Evolutionary conservation across 2,888 invertebrate genomes (phyloP), one percentile per base, ranked within the genome.

Genomic region (Coelinius sp.): DNA sequence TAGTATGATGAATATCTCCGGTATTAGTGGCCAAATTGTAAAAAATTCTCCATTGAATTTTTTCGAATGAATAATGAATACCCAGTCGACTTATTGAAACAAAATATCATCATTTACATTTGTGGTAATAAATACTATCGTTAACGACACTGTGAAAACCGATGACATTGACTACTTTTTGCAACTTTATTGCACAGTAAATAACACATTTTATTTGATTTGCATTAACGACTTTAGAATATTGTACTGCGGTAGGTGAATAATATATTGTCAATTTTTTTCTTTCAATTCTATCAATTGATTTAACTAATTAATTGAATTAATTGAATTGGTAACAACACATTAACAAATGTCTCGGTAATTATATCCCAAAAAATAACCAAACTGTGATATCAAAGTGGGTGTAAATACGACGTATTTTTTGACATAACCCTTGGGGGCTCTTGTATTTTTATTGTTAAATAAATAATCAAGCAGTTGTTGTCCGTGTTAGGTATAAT

Each of bases 91-190:
- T n/a, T n/a, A n/a, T 59, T 59, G 31, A 31, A 59, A 59, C 59
- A 31, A 59, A 86, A 85, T 87, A 84, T 86, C 81, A 81, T 49
- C 82, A 72, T 73, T 82, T 78, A 80, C 78, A 79, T 70, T 80
- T 82, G 80, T 80, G 83, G 86, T 81, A 81, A 85, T 87, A 87
- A 87, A 87, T 83, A 83, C 80, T 81, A 81, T 82, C 87, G 87
- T 87, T 87, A 87, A 87, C 83, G 83, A 81, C 84, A 77, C 75
- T 67, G 74, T 68, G 71, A 75, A 62, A 76, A 75, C 76, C 76
- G 78, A 75, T 71, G 74, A 75, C 73, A 63, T 70, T 68, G 72
- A 77, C 68, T 77, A 74, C 66, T 74, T 74, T 49, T 70, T 66
- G 78, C 76, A 79, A n/a, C 80, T 85, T 87, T 87, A 87, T 85